Evolutionary conservation across 2,888 invertebrate species (phyloP), one percentile per base, ranked within the genome.

Genomic region (Nysson spinosus): DNA sequence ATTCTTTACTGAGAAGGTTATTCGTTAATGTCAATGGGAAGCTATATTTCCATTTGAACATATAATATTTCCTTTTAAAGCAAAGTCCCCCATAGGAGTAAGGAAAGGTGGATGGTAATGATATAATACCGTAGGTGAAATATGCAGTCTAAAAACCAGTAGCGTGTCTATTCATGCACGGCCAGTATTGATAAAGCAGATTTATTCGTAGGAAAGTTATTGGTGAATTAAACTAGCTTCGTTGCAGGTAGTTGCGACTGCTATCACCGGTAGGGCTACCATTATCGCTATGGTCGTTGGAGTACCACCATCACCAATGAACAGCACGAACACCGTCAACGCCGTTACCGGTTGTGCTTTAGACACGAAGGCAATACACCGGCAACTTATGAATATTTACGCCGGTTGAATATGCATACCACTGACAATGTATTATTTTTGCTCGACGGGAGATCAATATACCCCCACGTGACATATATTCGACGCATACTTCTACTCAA

Each of bases 371-470:
- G 72, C 77, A 77, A 79, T 69, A 71, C 74, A 72, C 69, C 65
- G 58, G 63, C 55, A 73, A 82, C 83, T 84, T 83, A 86, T 86
- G 86, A 86, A 86, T 86, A 86, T 85, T 85, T 84, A 86, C 81
- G 63, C 54, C 61, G 55, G 58, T 65, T 84, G 84, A 82, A 85
- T 85, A 82, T 83, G 79, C 82, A 83, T 83, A 79, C 68, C 77
- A 78, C 79, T 78, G 81, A 81, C 82, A 80, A 82, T 83, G 83
- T 83, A 85, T 84, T 85, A 84, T 85, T 85, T 85, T 85, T 81
- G 73, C 77, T 65, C 72, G 72, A 74, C 74, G 72, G 73, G 75
- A 79, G 82, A 85, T 85, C 84, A 77, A 85, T 84, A 83, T 78
- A 79, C 51, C 66, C 58, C 58, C 54, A 56, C 60, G 56, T 58